Evolutionary conservation across 1,140 invertebrate genomes (phyloP), one percentile per base, ranked within the genome.

Genomic region (Rhyzopertha dominica): DNA sequence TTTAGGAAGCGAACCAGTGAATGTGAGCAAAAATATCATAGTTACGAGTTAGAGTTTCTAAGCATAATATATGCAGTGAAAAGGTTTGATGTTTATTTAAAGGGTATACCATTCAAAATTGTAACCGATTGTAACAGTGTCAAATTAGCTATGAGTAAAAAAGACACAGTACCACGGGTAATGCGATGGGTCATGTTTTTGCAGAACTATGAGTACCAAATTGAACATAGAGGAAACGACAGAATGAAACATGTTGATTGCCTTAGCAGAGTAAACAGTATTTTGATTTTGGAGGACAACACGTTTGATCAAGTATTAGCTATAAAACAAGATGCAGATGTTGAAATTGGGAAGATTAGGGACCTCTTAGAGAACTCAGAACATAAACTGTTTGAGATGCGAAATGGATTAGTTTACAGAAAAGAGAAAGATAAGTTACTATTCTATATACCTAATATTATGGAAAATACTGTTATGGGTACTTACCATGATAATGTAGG

Each of bases 41-140:
- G 59, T 1, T 67, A 64, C 26, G 64, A 69, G 23, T 23, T 67
- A 1, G 61, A 70, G 24, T 64, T 58, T 0, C 18, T 72, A 3
- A 65, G 63, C 0, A 60, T 70, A 0, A 59, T 68, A n/a, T 43
- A 58, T 5, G 22, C 46, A 0, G 9, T 67, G 1, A 45, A 46
- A 10, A 38, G 54, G 8, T 66, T 65, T 32, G 25, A 58, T 2
- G 35, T 61, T 1, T 74, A 71, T 46, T 25, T 72, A 1, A 25
- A 58, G 1, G 59, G 58, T 0, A 56, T 57, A 4, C 22, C 47
- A 16, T 70, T 70, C 42, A 65, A 35, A 23, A 44, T 68, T 1
- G 32, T 66, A 0, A 69, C 63, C 3, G 67, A 71, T 49, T 61
- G 66, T 49, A 47, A 55, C n/a, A n/a, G n/a, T n/a, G n/a, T n/a